Conservation (phyloP, 1,140 invertebrate genomes). For the Pogonognathellus flavescens region DNA sequence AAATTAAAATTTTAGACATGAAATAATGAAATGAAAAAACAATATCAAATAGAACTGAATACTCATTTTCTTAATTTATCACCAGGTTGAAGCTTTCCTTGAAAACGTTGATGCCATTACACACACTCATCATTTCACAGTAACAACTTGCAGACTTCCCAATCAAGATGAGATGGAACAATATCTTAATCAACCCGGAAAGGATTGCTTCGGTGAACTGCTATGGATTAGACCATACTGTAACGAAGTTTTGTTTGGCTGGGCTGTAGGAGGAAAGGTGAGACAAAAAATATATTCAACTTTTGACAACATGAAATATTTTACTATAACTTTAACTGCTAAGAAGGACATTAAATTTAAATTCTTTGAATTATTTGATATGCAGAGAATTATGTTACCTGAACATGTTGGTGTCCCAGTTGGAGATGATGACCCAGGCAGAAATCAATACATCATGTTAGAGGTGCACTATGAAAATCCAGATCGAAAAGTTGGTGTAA, state of each 20-base stretch:
- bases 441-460: conserved; percentile 55
- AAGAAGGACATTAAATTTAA: neutral
- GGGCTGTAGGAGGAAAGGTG: conserved; percentile 59
- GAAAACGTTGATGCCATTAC: neutral
- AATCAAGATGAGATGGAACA: neutral
- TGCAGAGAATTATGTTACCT: conserved; percentile 53
- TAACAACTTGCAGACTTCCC: conserved; percentile 7
- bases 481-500: neutral
- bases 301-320: neutral
- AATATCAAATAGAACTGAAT: too few species aligned
- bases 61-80: too few species aligned
- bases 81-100: conserved; percentile 53
- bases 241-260: conserved; percentile 47
- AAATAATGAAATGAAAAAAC: too few species aligned
- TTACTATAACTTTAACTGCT: neutral
- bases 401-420: conserved; percentile 56
- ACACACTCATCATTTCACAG: conserved; percentile 59
- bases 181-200: neutral
- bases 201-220: conserved; percentile 18
- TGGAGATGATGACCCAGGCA: conserved; percentile 2
- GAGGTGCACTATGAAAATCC: conserved; percentile 63
- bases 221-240: neutral
- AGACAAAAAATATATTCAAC: neutral
- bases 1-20: too few species aligned
- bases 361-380: neutral